These are phyloP conservation scores for Lutjanus campechanus DNA, from an alignment of 2,797 vertebrate genomes.

Conservation along the genomic window DNA sequence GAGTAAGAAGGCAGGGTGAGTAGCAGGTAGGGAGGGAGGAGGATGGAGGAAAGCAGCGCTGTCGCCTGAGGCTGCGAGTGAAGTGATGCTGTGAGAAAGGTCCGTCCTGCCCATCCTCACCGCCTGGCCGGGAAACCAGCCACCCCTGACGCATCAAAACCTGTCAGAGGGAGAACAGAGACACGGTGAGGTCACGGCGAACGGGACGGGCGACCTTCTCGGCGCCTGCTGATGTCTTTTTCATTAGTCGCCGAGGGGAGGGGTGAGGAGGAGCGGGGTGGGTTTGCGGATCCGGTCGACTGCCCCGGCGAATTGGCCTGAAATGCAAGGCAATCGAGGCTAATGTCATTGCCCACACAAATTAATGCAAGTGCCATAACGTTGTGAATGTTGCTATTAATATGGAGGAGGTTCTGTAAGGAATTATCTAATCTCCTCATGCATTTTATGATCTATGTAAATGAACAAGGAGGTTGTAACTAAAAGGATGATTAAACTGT, in stretches of 20 bases:
- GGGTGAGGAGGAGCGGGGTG: conserved; percentile 15
- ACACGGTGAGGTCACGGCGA: conserved; percentile 66
- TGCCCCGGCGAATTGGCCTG: conserved; percentile 69
- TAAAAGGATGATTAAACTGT: conserved; percentile 76
- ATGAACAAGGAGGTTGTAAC: conserved; percentile 65
- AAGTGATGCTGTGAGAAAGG: conserved; percentile 57
- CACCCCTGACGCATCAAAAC: conserved; percentile 82
- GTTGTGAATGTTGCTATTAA: conserved; percentile 67
- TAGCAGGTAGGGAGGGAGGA: conserved; percentile 3
- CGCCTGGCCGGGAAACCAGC: conserved; percentile 64
- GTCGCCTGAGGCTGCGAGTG: conserved; percentile 60
- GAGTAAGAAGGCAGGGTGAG: conserved; percentile 6
- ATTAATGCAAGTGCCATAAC: conserved; percentile 77
- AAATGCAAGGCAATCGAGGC: conserved; percentile 73
- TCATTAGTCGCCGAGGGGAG: conserved; percentile 74
- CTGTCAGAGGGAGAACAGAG: conserved; percentile 76
- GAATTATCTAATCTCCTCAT: conserved; percentile 71
- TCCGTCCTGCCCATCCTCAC: conserved; percentile 64
- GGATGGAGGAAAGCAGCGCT: conserved; percentile 37
- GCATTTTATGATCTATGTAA: conserved; percentile 74
- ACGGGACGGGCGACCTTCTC: conserved; percentile 74
- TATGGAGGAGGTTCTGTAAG: conserved; percentile 57
- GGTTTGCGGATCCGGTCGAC: conserved; percentile 56
- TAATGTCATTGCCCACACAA: conserved; percentile 81
- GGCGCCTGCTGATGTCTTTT: conserved; percentile 78